Conservation (phyloP, 2,888 invertebrate genomes). For the Adela reaumurella region DNA sequence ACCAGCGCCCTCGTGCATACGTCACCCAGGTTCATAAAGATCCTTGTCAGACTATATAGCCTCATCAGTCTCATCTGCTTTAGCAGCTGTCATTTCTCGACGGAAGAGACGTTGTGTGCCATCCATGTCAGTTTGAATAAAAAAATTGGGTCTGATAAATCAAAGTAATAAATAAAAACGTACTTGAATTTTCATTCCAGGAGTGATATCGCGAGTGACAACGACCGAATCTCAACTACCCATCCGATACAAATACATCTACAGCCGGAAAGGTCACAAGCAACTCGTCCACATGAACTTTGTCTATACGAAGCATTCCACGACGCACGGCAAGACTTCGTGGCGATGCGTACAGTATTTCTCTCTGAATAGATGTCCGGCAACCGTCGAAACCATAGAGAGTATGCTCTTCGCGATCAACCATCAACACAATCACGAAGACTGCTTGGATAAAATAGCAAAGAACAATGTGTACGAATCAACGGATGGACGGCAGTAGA, state of each 20-base stretch:
- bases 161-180: too few relatives aligned
- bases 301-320: constrained; percentile 52
- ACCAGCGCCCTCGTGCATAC: too few relatives aligned
- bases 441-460: constrained; percentile 42
- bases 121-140: too few relatives aligned
- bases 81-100: too few relatives aligned
- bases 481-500: not conserved
- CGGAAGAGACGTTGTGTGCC: too few relatives aligned
- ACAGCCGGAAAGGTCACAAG: constrained; percentile 52
- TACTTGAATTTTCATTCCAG: too few relatives aligned
- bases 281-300: constrained; percentile 52
- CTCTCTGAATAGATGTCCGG: constrained; percentile 49
- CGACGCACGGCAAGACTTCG: constrained; percentile 49
- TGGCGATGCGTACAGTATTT: constrained; percentile 54
- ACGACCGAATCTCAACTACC: constrained; percentile 24
- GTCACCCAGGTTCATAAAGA: too few relatives aligned
- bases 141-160: too few relatives aligned
- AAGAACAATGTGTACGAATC: constrained; percentile 48
- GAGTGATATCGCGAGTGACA: not conserved
- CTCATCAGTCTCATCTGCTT: too few relatives aligned
- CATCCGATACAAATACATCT: constrained; percentile 46
- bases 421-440: constrained; percentile 49
- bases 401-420: constrained; percentile 47
- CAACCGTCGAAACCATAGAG: constrained; percentile 49
- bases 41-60: too few relatives aligned